Evolutionary conservation across 2,888 invertebrate genomes (phyloP).

Genomic region (Octonoba sinensis): DNA sequence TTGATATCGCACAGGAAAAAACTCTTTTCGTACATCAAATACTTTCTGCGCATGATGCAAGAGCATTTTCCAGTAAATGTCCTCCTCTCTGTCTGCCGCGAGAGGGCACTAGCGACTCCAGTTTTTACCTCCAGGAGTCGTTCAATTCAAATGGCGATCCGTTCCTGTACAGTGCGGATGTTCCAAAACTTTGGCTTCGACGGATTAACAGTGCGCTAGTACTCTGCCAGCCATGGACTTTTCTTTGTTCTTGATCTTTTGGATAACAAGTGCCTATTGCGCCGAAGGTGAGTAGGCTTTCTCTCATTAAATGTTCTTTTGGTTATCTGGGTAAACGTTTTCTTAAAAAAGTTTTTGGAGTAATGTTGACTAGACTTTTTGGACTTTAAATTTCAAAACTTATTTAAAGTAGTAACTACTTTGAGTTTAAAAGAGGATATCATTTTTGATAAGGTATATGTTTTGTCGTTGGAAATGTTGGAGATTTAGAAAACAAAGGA

Average conservation of each 20-base stretch:
- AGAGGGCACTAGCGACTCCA: conserved; percentile 25
- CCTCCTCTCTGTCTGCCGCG: neutral
- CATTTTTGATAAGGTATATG: no score
- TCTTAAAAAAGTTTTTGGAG: no score
- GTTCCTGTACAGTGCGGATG: conserved; percentile 36
- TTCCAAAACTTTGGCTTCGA: conserved; percentile 32
- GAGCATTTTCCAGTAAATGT: no score
- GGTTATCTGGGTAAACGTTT: no score
- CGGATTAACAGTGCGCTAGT: conserved; percentile 50
- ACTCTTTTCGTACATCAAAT: neutral
- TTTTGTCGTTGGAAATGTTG: no score
- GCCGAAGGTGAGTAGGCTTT: conserved; percentile 34
- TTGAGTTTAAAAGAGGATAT: no score
- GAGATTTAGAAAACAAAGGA: no score
- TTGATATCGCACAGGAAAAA: neutral
- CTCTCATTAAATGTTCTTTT: no score
- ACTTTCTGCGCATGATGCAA: conserved; percentile 18
- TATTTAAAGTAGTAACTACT: no score
- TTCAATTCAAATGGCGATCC: conserved; percentile 58
- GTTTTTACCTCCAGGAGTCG: conserved; percentile 22
- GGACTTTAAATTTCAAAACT: no score
- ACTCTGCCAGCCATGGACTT: conserved; percentile 46
- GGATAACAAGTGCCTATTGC: conserved; percentile 59
- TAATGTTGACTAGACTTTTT: no score
- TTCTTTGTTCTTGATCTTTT: conserved; percentile 37